phyloP scores from a whole-genome alignment of 2,888 invertebrate genomes.

The Julus scandinavius region DNA sequence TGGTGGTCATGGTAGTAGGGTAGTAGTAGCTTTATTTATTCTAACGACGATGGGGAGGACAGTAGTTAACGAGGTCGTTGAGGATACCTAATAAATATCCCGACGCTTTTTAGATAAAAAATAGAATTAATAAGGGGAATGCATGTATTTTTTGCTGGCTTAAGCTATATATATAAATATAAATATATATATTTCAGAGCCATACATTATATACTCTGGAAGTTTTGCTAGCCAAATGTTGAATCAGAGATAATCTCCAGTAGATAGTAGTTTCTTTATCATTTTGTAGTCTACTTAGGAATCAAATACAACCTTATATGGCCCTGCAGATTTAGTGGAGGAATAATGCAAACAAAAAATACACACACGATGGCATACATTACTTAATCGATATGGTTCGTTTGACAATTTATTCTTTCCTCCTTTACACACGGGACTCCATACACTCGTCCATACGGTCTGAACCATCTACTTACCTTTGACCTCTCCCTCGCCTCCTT shows the following conservation, averaged over 20 bases:
- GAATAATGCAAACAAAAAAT: constrained; percentile 50
- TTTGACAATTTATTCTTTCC: constrained; percentile 43
- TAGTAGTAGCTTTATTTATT: constrained; percentile 52
- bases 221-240: constrained; percentile 45
- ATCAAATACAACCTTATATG: constrained; percentile 42
- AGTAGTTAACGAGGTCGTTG: constrained; percentile 43
- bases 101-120: constrained; percentile 52
- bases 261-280: constrained; percentile 47
- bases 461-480: constrained; percentile 47
- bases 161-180: constrained; percentile 45
- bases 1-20: constrained; percentile 52
- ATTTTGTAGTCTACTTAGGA: constrained; percentile 48
- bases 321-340: constrained; percentile 43
- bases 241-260: constrained; percentile 45
- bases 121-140: constrained; percentile 47
- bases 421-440: constrained; percentile 33
- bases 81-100: constrained; percentile 53
- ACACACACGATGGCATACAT: constrained; percentile 45
- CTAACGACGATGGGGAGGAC: constrained; percentile 45
- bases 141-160: constrained; percentile 55
- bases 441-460: constrained; percentile 34
- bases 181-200: constrained; percentile 47
- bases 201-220: constrained; percentile 45
- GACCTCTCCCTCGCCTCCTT: constrained; percentile 46
- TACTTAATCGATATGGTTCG: constrained; percentile 46